Evolutionary conservation across 2,797 vertebrate species (phyloP).

Genomic region (Dendrocincla tyrannina): DNA sequence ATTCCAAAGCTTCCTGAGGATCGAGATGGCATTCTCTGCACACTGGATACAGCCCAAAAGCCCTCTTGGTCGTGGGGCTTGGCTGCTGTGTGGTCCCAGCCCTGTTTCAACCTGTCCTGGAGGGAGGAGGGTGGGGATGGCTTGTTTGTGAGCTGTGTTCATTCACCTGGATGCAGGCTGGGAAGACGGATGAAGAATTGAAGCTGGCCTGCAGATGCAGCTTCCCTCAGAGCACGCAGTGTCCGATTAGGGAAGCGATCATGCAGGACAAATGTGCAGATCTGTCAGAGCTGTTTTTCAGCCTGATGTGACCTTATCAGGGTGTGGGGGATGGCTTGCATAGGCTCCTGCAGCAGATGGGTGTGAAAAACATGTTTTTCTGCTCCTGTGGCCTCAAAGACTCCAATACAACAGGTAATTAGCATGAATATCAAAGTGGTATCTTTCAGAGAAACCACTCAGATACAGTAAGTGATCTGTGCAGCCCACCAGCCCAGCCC

Average conservation of each 20-base stretch:
- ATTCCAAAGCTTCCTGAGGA: not conserved
- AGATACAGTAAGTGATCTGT: not conserved
- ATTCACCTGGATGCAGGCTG: not conserved
- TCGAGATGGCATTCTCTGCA: not conserved
- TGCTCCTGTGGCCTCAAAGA: not conserved
- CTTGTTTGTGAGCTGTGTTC: not conserved
- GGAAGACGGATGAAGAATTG: not conserved
- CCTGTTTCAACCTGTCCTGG: constrained; percentile 45
- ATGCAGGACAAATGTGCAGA: not conserved
- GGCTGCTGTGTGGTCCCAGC: not conserved
- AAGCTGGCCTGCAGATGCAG: not conserved
- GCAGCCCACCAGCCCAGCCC: not conserved
- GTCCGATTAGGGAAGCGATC: not conserved
- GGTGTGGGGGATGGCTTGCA: not conserved
- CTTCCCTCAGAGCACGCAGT: not conserved
- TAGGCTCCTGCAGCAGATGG: not conserved
- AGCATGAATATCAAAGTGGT: not conserved
- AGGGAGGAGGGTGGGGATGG: constrained; percentile 13
- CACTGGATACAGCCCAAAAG: not conserved
- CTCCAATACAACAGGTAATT: not conserved
- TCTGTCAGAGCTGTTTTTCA: not conserved
- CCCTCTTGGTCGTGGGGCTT: not conserved
- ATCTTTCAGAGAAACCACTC: not conserved
- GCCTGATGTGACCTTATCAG: not conserved
- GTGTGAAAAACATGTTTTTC: not conserved